Evolutionary conservation across 2,797 vertebrate genomes (phyloP).

Genomic region (Euphonia xanthogaster): DNA sequence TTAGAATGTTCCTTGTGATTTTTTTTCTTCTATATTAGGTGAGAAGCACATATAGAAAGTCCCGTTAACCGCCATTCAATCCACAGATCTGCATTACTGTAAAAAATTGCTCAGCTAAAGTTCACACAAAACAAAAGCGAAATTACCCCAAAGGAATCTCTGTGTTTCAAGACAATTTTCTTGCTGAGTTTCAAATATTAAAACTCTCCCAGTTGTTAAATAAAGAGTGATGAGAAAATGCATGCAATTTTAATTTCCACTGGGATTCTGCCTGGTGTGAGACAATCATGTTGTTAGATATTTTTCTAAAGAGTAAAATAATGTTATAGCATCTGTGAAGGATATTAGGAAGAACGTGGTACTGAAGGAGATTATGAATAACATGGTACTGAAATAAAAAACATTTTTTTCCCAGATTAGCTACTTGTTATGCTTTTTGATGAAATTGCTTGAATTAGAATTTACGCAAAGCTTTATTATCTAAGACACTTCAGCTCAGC

Average conservation of each 20-base stretch:
- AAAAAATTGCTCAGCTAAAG: constrained; percentile 38
- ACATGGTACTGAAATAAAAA: constrained; percentile 30
- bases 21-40: neutral
- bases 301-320: constrained; percentile 54
- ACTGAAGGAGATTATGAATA: neutral
- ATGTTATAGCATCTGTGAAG: neutral
- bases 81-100: neutral
- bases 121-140: constrained; percentile 57
- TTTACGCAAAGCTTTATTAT: constrained; percentile 19
- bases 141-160: constrained; percentile 66
- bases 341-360: neutral
- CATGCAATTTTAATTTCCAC: constrained; percentile 72
- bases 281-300: constrained; percentile 61
- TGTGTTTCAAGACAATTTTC: constrained; percentile 68
- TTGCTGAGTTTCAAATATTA: constrained; percentile 67
- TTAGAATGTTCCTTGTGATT: neutral
- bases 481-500: neutral
- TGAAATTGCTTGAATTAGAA: constrained; percentile 17
- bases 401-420: neutral
- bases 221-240: constrained; percentile 71
- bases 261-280: constrained; percentile 61
- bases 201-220: constrained; percentile 71
- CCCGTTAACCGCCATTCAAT: neutral
- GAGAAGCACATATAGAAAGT: neutral
- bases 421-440: constrained; percentile 21